Evolutionary conservation across 2,888 invertebrate species (phyloP).

Genomic region (Ormyrus pomaceus): DNA sequence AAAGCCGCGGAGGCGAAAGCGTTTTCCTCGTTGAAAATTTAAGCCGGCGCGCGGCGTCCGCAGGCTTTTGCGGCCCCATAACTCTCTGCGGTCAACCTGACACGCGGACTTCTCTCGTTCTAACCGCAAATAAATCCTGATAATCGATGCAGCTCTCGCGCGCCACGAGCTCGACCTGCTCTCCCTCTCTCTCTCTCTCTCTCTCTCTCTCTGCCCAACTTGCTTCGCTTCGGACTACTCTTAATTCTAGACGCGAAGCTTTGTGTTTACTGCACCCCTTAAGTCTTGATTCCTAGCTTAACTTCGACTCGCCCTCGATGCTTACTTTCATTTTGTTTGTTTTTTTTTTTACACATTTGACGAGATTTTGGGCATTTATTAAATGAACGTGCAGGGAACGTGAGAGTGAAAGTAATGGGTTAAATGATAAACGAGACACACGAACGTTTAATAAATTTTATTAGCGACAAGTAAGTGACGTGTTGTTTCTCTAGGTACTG

Average conservation of each 20-base stretch:
- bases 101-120: constrained; percentile 7
- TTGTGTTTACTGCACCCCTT: no score
- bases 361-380: no score
- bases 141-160: constrained; percentile 53
- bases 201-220: no score
- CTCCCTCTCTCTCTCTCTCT: no score
- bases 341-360: no score
- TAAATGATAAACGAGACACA: constrained; percentile 15
- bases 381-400: no score
- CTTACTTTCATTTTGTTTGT: no score
- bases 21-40: constrained; percentile 21
- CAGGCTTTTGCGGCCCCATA: neutral
- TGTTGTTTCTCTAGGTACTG: constrained; percentile 47
- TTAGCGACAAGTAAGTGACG: constrained; percentile 55
- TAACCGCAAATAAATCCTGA: constrained; percentile 55
- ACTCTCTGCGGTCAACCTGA: constrained; percentile 9
- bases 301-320: no score
- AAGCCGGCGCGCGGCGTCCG: constrained; percentile 3
- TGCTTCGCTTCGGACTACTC: no score
- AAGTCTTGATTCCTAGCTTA: no score
- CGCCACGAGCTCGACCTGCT: neutral
- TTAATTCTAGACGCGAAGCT: no score
- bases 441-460: constrained; percentile 57
- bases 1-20: neutral
- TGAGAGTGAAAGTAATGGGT: no score